phyloP scores from a whole-genome alignment of 2,113 vertebrate species.

The Actenoides hombroni region DNA sequence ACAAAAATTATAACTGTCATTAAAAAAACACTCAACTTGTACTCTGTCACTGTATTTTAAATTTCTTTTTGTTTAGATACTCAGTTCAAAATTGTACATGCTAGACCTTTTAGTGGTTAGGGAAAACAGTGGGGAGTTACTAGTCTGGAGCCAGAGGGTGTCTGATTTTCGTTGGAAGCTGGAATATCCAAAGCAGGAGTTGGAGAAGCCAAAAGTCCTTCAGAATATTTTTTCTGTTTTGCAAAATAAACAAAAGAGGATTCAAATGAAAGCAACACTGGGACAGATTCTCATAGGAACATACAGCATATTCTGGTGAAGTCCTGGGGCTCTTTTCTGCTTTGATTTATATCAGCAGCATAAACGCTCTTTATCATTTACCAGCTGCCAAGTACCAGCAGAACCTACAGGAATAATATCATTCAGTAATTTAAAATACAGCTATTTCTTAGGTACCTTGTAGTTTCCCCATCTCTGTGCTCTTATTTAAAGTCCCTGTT shows the following conservation, averaged over 20 bases:
- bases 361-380: neutral
- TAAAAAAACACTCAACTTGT: neutral
- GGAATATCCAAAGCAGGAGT: conserved; percentile 38
- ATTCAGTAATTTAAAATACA: neutral
- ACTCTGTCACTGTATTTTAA: neutral
- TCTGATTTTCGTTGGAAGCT: conserved; percentile 59
- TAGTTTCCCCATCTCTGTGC: neutral
- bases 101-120: conserved; percentile 64
- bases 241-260: conserved; percentile 50
- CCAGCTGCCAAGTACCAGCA: neutral
- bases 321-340: conserved; percentile 3
- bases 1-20: conserved; percentile 25
- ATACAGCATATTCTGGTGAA: neutral
- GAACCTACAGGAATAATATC: neutral
- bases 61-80: conserved; percentile 38
- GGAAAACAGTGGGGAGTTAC: conserved; percentile 62
- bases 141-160: conserved; percentile 62
- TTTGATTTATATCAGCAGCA: conserved; percentile 24
- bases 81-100: conserved; percentile 6
- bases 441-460: neutral
- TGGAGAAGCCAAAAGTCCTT: conserved; percentile 46
- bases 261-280: conserved; percentile 32
- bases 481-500: neutral
- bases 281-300: conserved; percentile 31
- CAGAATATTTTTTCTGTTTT: conserved; percentile 56